These are phyloP conservation scores for Sapayoa aenigma DNA, from an alignment of 2,113 vertebrate species.

Conservation along the genomic window DNA sequence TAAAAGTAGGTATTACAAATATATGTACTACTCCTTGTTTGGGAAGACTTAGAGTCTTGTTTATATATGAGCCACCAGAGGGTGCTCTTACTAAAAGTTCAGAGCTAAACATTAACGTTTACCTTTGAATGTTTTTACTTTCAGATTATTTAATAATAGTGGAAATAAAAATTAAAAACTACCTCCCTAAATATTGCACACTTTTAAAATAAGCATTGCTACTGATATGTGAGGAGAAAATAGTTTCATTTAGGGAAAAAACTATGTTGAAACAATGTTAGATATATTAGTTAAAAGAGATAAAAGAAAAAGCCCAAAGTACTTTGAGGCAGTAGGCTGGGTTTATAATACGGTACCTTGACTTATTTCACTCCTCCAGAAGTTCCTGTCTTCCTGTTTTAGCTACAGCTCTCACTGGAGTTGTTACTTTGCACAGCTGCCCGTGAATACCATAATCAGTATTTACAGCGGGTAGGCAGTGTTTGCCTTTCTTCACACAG, in stretches of 20 bases:
- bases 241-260: not conserved
- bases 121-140: not conserved
- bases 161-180: not conserved
- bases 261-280: not conserved
- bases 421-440: not conserved
- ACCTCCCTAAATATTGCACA: accelerated
- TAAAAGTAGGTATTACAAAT: not conserved
- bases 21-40: accelerated
- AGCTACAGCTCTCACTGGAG: accelerated
- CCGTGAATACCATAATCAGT: accelerated
- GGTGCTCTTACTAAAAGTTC: not conserved
- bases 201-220: not conserved
- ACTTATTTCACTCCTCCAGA: no score
- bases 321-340: not conserved
- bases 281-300: not conserved
- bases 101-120: not conserved
- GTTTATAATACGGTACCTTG: not conserved
- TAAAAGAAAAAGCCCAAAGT: not conserved
- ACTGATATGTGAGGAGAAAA: not conserved
- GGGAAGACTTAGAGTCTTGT: not conserved
- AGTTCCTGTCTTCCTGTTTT: accelerated
- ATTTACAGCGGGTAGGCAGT: not conserved
- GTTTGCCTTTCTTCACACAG: accelerated
- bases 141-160: not conserved
- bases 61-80: not conserved